Evolutionary conservation across 2,113 vertebrate genomes (phyloP).

Genomic region (Irena cyanogastra): DNA sequence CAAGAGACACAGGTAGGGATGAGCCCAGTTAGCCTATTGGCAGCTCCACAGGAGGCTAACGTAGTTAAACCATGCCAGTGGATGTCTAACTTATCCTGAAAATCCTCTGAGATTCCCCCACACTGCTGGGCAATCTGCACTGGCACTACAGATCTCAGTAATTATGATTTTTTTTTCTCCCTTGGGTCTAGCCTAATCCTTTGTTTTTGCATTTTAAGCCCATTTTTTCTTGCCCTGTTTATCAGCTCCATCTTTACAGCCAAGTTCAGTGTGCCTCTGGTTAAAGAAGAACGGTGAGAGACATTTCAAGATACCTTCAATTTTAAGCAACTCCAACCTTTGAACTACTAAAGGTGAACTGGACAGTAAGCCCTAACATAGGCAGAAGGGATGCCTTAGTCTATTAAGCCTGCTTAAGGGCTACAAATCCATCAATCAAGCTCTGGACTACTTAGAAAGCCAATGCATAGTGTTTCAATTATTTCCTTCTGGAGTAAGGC

Average conservation of each 20-base stretch:
- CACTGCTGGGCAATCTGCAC: not conserved
- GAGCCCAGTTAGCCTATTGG: not conserved
- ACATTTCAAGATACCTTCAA: not conserved
- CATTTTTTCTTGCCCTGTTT: not conserved
- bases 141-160: not conserved
- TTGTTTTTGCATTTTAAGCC: not conserved
- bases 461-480: not conserved
- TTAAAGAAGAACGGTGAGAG: not conserved
- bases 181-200: not conserved
- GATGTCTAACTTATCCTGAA: not conserved
- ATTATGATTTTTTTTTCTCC: not conserved
- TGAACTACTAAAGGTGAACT: not conserved
- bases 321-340: not conserved
- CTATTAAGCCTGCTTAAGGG: not conserved
- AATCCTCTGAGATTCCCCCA: not conserved
- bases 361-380: not conserved
- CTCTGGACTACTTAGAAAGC: not conserved
- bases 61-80: not conserved
- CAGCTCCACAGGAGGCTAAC: not conserved
- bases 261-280: not conserved
- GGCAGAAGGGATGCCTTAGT: not conserved
- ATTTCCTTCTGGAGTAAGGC: not conserved
- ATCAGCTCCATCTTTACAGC: not conserved
- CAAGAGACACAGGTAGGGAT: not conserved
- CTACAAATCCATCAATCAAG: not conserved